Evolutionary conservation across 64 coral and sea anemone genomes (phyloP).

Genomic region (Actinia tenebrosa): DNA sequence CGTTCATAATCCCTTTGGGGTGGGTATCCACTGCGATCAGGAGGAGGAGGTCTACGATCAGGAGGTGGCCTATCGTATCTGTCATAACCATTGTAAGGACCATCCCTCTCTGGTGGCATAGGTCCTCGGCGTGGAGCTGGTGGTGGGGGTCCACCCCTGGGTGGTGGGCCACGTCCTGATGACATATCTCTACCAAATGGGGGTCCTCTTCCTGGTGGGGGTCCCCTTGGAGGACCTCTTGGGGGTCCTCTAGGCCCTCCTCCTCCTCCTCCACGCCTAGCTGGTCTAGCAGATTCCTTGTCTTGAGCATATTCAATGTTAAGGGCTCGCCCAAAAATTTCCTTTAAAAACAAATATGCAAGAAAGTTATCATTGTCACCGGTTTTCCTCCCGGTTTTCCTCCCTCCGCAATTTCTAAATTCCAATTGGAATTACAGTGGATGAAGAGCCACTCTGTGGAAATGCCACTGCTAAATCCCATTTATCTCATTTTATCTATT

Average conservation of each 20-base stretch:
- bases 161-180: conserved; percentile 32
- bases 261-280: conserved; percentile 38
- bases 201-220: conserved; percentile 40
- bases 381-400: no score
- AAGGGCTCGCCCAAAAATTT: conserved; percentile 35
- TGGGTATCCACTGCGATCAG: conserved; percentile 45
- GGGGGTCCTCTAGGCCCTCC: conserved; percentile 31
- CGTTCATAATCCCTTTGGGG: conserved; percentile 54
- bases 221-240: conserved; percentile 46
- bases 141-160: conserved; percentile 49
- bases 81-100: conserved; percentile 24
- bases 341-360: neutral
- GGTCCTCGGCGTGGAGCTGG: conserved; percentile 8
- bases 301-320: conserved; percentile 60
- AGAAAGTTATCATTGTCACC: neutral
- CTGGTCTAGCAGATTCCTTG: conserved; percentile 30
- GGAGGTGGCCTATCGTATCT: conserved; percentile 52
- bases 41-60: conserved; percentile 35
- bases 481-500: no score
- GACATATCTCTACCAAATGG: conserved; percentile 17
- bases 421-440: no score
- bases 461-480: no score
- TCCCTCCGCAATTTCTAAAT: no score
- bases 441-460: no score
- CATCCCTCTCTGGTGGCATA: conserved; percentile 3